Evolutionary conservation across 2,113 vertebrate genomes (phyloP).

Genomic region (Recurvirostra avosetta): DNA sequence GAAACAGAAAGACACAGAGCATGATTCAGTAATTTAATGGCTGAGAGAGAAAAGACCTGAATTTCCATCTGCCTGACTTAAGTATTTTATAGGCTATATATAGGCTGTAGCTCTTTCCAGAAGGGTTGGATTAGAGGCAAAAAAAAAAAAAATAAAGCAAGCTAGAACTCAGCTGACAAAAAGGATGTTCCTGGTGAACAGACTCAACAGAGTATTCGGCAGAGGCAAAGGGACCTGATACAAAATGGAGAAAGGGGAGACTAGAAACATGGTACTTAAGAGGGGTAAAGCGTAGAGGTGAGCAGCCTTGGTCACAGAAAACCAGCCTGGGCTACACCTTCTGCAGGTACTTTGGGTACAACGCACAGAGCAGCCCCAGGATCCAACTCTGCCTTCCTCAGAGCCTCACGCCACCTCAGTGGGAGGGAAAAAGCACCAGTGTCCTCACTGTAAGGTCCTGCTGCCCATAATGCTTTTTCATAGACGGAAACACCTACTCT

Average conservation of each 20-base stretch:
- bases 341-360: not conserved
- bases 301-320: not conserved
- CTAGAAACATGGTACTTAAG: not conserved
- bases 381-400: not conserved
- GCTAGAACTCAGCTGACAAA: not conserved
- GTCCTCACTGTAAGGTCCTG: not conserved
- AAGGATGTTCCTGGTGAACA: not conserved
- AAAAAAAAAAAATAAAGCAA: not conserved
- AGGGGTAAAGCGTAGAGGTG: fast-evolving
- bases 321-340: fast-evolving
- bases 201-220: not conserved
- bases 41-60: conserved; percentile 6
- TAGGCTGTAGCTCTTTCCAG: conserved; percentile 36
- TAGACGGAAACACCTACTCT: fast-evolving
- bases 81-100: conserved; percentile 44
- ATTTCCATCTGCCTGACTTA: conserved; percentile 35
- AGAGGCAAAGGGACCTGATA: not conserved
- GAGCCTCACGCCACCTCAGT: not conserved
- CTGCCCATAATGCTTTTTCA: not conserved
- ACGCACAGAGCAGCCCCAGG: not conserved
- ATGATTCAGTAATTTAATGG: not conserved
- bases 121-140: not conserved
- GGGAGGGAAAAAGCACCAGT: fast-evolving
- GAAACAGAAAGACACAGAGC: not conserved
- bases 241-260: not conserved